A percentile compares a stretch with the other conserved stretches of the same genome.
These are phyloP conservation scores for Euclidia mi DNA, from an alignment of 2,888 invertebrate species.

Conservation along the genomic window DNA sequence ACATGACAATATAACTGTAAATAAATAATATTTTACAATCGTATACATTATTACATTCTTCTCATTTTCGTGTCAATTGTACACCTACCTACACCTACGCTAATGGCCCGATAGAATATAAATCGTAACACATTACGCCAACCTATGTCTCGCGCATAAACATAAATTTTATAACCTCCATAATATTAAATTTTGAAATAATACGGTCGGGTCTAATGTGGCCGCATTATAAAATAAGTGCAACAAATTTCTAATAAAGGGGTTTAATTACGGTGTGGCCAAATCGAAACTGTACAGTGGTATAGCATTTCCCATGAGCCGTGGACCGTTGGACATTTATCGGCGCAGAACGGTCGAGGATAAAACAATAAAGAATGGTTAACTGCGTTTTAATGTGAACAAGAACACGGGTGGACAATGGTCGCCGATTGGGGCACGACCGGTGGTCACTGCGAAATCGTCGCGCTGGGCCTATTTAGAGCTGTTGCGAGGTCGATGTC, in stretches of 20 bases:
- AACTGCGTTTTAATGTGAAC: conserved; percentile 89
- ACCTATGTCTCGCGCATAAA: conserved; percentile 1
- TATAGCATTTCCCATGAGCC: conserved; percentile 83
- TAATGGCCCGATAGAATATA: no score
- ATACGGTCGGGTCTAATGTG: conserved; percentile 50
- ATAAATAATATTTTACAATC: no score
- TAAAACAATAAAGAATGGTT: conserved; percentile 90
- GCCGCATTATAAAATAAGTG: conserved; percentile 72
- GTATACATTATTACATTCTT: no score
- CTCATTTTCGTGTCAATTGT: no score
- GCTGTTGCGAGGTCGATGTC: conserved; percentile 19
- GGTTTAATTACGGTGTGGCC: conserved; percentile 76
- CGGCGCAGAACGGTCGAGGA: conserved; percentile 77
- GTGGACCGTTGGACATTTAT: conserved; percentile 86
- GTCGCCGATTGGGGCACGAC: conserved; percentile 81
- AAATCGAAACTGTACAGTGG: conserved; percentile 74
- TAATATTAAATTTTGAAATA: conserved; percentile 66
- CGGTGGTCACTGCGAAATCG: conserved; percentile 81
- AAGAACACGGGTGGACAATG: conserved; percentile 87
- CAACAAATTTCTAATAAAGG: conserved; percentile 82
- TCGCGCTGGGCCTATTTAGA: conserved; percentile 58
- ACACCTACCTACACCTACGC: no score
- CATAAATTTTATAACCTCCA: conserved; percentile 44
- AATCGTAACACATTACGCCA: background rate
- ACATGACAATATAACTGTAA: no score